Conservation (phyloP, 2,888 invertebrate species). For the Oxyteleia sp. region DNA sequence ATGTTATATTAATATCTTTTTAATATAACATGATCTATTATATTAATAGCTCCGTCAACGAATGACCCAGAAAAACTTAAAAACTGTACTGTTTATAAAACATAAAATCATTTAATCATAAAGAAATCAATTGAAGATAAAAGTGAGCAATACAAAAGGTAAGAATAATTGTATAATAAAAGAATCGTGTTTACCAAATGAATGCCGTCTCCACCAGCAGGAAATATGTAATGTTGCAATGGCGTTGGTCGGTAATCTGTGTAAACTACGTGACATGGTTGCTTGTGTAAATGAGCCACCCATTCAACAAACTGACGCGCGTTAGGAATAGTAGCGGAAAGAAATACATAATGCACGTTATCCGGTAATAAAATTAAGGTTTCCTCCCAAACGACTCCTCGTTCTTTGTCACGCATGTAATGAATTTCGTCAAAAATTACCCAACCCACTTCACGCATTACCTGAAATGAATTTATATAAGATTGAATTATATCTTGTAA, state of each 20-base stretch:
- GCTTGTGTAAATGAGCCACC: constrained; percentile 97
- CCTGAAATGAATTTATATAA: too few species aligned
- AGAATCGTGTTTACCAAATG: constrained; percentile 91
- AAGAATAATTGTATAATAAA: constrained; percentile 2
- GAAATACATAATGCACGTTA: constrained; percentile 99
- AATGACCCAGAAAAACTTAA: too few species aligned
- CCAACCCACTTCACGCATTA: constrained; percentile 99
- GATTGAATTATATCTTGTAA: too few species aligned
- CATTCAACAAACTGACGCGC: constrained; percentile 98
- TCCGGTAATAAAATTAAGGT: constrained; percentile 98
- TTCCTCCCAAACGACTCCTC: constrained; percentile 99
- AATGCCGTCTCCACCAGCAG: constrained; percentile 98
- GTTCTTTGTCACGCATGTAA: constrained; percentile 99
- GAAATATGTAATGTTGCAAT: constrained; percentile 99
- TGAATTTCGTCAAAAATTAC: constrained; percentile 99
- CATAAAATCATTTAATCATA: too few species aligned
- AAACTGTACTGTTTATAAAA: too few species aligned
- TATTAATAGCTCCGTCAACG: too few species aligned
- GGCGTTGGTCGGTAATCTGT: constrained; percentile 99
- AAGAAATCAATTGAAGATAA: too few species aligned
- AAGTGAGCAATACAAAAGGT: background rate
- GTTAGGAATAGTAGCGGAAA: constrained; percentile 99
- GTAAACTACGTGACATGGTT: constrained; percentile 99
- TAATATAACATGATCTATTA: too few species aligned
- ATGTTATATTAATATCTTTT: too few species aligned